These are phyloP conservation scores for Phymatocera aterrima DNA, from an alignment of 2,888 invertebrate species.

Conservation along the genomic window DNA sequence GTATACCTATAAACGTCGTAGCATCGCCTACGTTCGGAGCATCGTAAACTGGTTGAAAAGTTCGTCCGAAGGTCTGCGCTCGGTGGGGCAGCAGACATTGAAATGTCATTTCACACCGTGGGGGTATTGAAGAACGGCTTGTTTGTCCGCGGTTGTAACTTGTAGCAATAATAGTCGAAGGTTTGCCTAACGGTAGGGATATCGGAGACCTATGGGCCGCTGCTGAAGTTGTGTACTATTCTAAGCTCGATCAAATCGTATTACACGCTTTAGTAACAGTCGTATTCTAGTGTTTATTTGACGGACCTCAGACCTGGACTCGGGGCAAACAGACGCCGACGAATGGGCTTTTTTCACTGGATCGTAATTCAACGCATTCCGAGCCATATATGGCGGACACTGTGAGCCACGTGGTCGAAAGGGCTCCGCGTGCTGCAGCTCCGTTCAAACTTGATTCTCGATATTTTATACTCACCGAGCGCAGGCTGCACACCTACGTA, in stretches of 20 bases:
- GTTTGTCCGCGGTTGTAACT: conserved; percentile 3
- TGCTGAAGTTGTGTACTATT: too few species aligned
- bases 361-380: conserved; percentile 44
- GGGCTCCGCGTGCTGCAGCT: conserved; percentile 2
- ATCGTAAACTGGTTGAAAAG: conserved; percentile 2
- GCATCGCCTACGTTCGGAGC: not conserved
- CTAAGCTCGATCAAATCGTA: not conserved
- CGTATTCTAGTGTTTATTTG: conserved; percentile 15
- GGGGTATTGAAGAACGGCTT: conserved; percentile 5
- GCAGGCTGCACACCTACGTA: not conserved
- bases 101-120: not conserved
- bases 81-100: not conserved
- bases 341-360: conserved; percentile 37
- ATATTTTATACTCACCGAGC: not conserved
- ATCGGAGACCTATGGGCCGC: not conserved
- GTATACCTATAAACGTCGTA: not conserved
- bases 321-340: conserved; percentile 34
- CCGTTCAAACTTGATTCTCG: not conserved
- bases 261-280: not conserved
- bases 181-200: not conserved
- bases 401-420: conserved; percentile 18
- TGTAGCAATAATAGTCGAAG: not conserved
- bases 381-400: conserved; percentile 40
- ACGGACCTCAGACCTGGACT: not conserved
- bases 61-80: not conserved